Evolutionary conservation across 1,140 invertebrate species (phyloP).

Genomic region (Tetranychus cinnabarinus): DNA sequence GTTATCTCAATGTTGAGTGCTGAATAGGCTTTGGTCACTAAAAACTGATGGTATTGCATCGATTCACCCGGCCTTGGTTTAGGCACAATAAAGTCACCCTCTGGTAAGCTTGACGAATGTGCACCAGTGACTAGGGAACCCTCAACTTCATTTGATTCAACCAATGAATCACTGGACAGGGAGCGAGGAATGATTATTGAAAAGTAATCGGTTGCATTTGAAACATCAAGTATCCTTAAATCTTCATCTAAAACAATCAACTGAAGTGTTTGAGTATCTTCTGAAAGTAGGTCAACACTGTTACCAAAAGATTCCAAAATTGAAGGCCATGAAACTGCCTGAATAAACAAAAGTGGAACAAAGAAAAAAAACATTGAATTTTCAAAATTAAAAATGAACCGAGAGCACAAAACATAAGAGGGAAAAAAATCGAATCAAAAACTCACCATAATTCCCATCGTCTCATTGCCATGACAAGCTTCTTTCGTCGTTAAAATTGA

Average conservation of each 20-base stretch:
- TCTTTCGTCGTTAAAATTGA: slow-evolving; percentile 12
- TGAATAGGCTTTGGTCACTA: slow-evolving; percentile 16
- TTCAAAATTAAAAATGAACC: background rate
- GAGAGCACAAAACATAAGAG: background rate
- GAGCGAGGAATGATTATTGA: slow-evolving; percentile 15
- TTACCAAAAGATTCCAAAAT: slow-evolving; percentile 16
- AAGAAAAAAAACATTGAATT: too few relatives aligned
- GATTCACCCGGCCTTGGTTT: slow-evolving; percentile 14
- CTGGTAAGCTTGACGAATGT: slow-evolving; percentile 7
- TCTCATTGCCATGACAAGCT: slow-evolving; percentile 15
- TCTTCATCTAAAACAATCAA: slow-evolving; percentile 15
- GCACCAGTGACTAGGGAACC: background rate
- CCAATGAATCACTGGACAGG: slow-evolving; percentile 5
- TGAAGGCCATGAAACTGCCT: slow-evolving; percentile 17
- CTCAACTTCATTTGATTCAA: slow-evolving; percentile 1
- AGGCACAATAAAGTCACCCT: slow-evolving; percentile 11
- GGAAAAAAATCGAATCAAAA: background rate
- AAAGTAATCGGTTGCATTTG: slow-evolving; percentile 13
- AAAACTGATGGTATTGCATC: slow-evolving; percentile 16
- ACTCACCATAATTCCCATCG: slow-evolving; percentile 14
- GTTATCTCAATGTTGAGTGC: slow-evolving; percentile 17
- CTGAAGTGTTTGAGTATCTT: slow-evolving; percentile 16
- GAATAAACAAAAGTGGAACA: background rate
- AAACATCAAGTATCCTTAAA: slow-evolving; percentile 13
- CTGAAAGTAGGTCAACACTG: slow-evolving; percentile 15